These are phyloP conservation scores for Aricia artaxerxes DNA, from an alignment of 2,888 invertebrate species.

Conservation along the genomic window DNA sequence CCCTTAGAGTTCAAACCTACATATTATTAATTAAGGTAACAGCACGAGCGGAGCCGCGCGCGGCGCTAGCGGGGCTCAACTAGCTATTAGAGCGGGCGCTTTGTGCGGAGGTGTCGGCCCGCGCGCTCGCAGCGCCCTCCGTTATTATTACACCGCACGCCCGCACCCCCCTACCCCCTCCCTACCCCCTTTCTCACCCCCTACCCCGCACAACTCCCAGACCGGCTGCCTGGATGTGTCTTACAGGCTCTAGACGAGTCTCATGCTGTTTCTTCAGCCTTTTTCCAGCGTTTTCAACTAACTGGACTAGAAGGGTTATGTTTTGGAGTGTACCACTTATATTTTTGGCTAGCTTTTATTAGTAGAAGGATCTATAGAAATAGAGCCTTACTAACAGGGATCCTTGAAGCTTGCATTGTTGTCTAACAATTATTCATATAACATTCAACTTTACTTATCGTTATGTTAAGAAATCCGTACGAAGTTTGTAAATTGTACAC, in stretches of 20 bases:
- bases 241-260: neutral
- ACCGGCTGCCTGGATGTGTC: conserved; percentile 31
- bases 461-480: no score
- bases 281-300: no score
- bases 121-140: conserved; percentile 52
- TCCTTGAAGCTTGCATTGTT: no score
- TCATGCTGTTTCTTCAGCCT: neutral
- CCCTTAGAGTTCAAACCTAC: neutral
- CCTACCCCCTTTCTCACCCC: conserved; percentile 50
- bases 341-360: no score
- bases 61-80: conserved; percentile 56
- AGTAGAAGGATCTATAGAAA: no score
- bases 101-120: conserved; percentile 74
- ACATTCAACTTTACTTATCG: no score
- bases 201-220: neutral
- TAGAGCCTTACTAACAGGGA: no score
- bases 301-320: no score
- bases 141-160: conserved; percentile 43
- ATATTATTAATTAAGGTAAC: neutral
- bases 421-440: no score
- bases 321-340: no score
- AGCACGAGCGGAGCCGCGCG: conserved; percentile 45
- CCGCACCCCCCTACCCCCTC: conserved; percentile 47
- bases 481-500: no score
- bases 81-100: conserved; percentile 66